Percentiles rank a stretch among this genome's conserved stretches.
Evolutionary conservation across 2,888 invertebrate genomes (phyloP).

Genomic region (Pelosia muscerda): DNA sequence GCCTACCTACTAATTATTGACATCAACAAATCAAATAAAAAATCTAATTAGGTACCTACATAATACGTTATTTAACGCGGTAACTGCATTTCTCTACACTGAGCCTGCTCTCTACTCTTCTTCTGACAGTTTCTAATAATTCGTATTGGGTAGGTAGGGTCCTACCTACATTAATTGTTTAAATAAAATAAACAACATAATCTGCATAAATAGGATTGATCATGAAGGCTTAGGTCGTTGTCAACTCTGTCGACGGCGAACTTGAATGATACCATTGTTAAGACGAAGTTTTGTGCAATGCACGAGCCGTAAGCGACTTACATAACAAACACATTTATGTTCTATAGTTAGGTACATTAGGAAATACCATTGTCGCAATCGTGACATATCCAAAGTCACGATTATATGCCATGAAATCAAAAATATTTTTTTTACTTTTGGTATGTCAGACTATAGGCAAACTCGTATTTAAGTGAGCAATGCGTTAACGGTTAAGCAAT

Average conservation of each 20-base stretch:
- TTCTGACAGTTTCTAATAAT: slow-evolving; percentile 22
- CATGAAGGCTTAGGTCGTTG: slow-evolving; percentile 58
- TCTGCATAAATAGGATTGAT: slow-evolving; percentile 43
- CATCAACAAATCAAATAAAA: no score
- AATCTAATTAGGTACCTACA: no score
- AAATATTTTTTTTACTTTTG: slow-evolving; percentile 8
- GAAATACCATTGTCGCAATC: slow-evolving; percentile 13
- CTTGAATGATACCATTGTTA: slow-evolving; percentile 63
- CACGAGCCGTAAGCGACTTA: slow-evolving; percentile 52
- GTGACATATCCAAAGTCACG: slow-evolving; percentile 5
- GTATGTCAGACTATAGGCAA: not conserved
- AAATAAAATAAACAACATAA: slow-evolving; percentile 35
- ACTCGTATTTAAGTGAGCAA: slow-evolving; percentile 8
- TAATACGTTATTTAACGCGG: slow-evolving; percentile 22
- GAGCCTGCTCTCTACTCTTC: slow-evolving; percentile 21
- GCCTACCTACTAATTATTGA: no score
- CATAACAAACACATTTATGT: slow-evolving; percentile 21
- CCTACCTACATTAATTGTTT: no score
- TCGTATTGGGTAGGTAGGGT: slow-evolving; percentile 34
- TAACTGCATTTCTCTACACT: slow-evolving; percentile 26
- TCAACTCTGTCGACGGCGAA: slow-evolving; percentile 57
- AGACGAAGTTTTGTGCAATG: slow-evolving; percentile 43
- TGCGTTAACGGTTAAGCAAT: slow-evolving; percentile 35
- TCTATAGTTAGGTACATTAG: slow-evolving; percentile 21
- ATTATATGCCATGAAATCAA: slow-evolving; percentile 12